Percentiles rank a stretch among this genome's conserved stretches.
Conservation (phyloP, 2,797 vertebrate genomes). For the Australoheros facetus region DNA sequence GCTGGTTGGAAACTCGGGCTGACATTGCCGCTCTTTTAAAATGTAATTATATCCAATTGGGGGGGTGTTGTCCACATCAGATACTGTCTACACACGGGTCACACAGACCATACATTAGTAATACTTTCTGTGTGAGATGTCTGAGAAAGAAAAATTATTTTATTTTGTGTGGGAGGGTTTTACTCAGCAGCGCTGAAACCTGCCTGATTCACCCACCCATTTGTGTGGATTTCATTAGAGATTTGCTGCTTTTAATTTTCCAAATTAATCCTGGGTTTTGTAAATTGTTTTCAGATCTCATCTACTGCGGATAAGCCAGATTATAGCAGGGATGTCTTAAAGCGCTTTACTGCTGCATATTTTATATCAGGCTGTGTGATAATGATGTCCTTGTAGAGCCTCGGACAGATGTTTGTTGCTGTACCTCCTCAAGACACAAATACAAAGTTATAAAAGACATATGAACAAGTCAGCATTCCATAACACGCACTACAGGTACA, state of each 20-base stretch:
- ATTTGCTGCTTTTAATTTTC: slow-evolving; percentile 2
- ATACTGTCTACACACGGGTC: slow-evolving; percentile 19
- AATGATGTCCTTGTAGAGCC: background rate
- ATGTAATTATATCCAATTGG: slow-evolving; percentile 2
- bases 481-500: background rate
- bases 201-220: slow-evolving; percentile 34
- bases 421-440: background rate
- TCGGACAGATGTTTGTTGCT: background rate
- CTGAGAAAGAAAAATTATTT: slow-evolving; percentile 37
- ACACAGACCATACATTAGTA: slow-evolving; percentile 27
- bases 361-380: background rate
- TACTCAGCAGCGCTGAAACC: slow-evolving; percentile 25
- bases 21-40: slow-evolving; percentile 12
- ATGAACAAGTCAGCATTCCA: background rate
- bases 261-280: background rate
- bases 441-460: background rate
- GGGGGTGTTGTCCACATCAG: background rate
- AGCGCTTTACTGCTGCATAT: background rate
- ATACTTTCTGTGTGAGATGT: slow-evolving; percentile 39
- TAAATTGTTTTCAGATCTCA: background rate
- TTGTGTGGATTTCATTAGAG: slow-evolving; percentile 39
- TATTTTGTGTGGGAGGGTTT: slow-evolving; percentile 48
- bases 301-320: background rate
- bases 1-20: background rate
- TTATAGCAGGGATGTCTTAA: background rate